These are phyloP conservation scores for Uria lomvia DNA, from an alignment of 2,113 vertebrate genomes.

Conservation along the genomic window DNA sequence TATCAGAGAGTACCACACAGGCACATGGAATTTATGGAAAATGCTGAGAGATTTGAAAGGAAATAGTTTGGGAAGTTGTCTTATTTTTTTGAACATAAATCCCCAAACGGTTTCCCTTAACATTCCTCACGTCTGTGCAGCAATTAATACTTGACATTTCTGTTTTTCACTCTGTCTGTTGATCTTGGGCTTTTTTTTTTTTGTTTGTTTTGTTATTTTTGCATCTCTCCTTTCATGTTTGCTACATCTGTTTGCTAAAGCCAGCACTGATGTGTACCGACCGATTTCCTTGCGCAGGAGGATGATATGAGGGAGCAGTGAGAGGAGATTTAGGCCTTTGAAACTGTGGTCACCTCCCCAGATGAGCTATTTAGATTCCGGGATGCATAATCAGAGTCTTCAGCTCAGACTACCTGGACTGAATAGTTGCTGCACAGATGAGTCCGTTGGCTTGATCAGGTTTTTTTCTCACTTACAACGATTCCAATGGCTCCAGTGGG, in stretches of 20 bases:
- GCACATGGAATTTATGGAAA: conserved; percentile 60
- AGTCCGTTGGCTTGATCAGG: conserved; percentile 8
- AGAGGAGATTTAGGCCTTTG: background rate
- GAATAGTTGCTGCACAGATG: background rate
- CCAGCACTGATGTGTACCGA: background rate
- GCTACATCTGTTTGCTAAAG: background rate
- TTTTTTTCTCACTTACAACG: background rate
- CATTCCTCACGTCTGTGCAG: conserved; percentile 19
- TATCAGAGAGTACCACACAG: conserved; percentile 57
- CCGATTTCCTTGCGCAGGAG: background rate
- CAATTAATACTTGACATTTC: conserved; percentile 11
- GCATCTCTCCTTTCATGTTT: background rate
- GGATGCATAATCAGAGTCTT: background rate
- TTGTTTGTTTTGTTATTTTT: background rate
- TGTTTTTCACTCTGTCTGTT: background rate
- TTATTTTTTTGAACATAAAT: conserved; percentile 49
- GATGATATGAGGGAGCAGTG: background rate
- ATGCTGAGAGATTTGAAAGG: conserved; percentile 49
- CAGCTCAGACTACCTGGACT: background rate
- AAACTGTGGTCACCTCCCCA: background rate
- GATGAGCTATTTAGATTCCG: background rate
- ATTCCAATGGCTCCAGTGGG: conserved; percentile 29
- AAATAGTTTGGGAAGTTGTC: conserved; percentile 56
- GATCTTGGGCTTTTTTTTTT: background rate
- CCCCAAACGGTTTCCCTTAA: conserved; percentile 42